Conservation (phyloP, 2,888 invertebrate species). For the Thereva unica region DNA sequence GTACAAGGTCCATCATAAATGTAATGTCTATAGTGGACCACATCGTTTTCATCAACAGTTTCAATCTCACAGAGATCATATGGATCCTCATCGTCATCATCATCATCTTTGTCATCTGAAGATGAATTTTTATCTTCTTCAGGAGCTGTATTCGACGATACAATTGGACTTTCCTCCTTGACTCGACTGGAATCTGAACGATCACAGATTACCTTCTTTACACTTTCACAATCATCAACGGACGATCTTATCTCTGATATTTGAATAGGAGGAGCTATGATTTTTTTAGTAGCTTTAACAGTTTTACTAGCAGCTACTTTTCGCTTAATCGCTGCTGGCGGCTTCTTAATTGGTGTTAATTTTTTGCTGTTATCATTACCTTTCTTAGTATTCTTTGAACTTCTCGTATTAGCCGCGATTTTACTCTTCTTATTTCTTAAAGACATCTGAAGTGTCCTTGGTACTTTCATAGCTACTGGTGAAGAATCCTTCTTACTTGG, state of each 20-base stretch:
- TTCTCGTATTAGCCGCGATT: background rate
- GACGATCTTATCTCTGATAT: slow-evolving; percentile 30
- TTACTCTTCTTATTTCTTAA: background rate
- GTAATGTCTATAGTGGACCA: background rate
- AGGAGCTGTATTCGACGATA: background rate
- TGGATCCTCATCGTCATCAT: slow-evolving; percentile 44
- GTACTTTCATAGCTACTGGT: background rate
- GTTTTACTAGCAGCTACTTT: background rate
- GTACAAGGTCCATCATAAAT: background rate
- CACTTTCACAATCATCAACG: background rate
- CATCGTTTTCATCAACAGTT: slow-evolving; percentile 38
- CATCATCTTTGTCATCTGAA: slow-evolving; percentile 37
- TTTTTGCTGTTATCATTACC: background rate
- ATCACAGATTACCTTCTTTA: background rate
- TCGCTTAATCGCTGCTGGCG: background rate
- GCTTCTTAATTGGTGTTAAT: background rate
- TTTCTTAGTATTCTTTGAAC: background rate
- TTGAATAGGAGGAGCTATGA: slow-evolving; percentile 25
- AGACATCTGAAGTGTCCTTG: too few species aligned
- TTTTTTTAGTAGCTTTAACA: background rate
- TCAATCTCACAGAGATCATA: slow-evolving; percentile 41
- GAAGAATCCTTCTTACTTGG: slow-evolving; percentile 8
- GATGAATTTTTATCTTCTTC: slow-evolving; percentile 1
- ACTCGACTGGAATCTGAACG: background rate
- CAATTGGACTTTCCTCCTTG: slow-evolving; percentile 8